Base-by-base conservation (phyloP, 2,888 invertebrate genomes). In the Drosophila nr. medialis region DNA sequence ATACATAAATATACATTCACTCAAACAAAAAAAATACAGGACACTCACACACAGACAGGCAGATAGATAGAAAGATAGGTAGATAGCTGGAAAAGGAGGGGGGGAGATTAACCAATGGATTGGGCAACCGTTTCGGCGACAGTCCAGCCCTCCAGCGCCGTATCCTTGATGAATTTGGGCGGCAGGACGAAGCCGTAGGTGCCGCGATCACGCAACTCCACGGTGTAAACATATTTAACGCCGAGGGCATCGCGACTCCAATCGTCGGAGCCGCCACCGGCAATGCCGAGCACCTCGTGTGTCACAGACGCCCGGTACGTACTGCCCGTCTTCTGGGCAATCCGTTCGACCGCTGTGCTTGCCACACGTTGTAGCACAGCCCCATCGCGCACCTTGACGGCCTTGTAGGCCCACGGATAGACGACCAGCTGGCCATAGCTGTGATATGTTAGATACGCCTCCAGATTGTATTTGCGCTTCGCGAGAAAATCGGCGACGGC, bases 391-490 rank as follows among this genome's bases (percentile, higher is more conserved):
- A 92, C 92, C 55, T 90, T 92, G 18, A 81, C 90, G 1, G 90
- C 88, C 63, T 92, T 92, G 64, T 89, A 92, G 32, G 92, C 92
- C 92, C 92, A 92, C 4, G 92, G 92, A 56, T 92, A 92, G 60
- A 92, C 91, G 10, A 92, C 77, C 82, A 92, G 70, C 53, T 92
- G 92, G 6, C 92, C 92, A 75, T 97, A 97, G 82, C 96, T 96
- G 91, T 97, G 97, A 92, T 96, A 97, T 0, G 97, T 95, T 64
- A 97, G 86, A 90, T 96, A 97, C 0, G 95, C 95, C 88, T 95
- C 94, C 92, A 95, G 95, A 74, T 92, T 92, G 54, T 79, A 81
- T 69, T 94, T 94, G 1, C 94, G 93, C 64, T 81, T 92, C n/a
- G 81, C 65, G 56, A 92, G 91, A 82, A 95, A 95, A 11, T 94